These are phyloP conservation scores for Athene cunicularia DNA, from an alignment of 2,113 vertebrate species.

Conservation along the genomic window DNA sequence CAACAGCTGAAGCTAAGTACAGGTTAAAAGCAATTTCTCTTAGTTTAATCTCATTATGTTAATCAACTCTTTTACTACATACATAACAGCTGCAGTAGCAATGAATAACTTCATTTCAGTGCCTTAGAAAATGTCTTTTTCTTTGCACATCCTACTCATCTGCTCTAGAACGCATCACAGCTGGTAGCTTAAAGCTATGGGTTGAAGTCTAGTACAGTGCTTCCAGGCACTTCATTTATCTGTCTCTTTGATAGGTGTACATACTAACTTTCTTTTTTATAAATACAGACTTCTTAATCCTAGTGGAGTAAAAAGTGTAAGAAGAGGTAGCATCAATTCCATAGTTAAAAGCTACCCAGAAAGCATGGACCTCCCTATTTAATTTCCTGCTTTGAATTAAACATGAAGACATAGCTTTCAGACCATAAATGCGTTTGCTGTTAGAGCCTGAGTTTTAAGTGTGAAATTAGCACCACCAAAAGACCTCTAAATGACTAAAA, in stretches of 20 bases:
- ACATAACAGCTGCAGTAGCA: slow-evolving; percentile 9
- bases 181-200: background rate
- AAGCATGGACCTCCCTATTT: background rate
- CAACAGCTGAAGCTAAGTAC: slow-evolving; percentile 1
- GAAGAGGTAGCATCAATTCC: background rate
- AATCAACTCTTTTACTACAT: slow-evolving; percentile 44
- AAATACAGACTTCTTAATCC: background rate
- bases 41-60: slow-evolving; percentile 59
- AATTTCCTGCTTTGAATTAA: background rate
- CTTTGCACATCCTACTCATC: background rate
- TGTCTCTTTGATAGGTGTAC: background rate
- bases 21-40: slow-evolving; percentile 45
- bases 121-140: background rate
- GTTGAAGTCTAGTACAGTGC: background rate
- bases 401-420: background rate
- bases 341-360: background rate
- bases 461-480: background rate
- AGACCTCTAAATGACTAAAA: background rate
- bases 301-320: background rate
- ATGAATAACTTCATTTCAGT: slow-evolving; percentile 12
- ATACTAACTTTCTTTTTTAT: background rate
- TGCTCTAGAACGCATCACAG: slow-evolving; percentile 34
- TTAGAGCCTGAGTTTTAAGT: background rate
- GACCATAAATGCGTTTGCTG: background rate
- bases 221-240: background rate